Evolutionary conservation across 1,140 invertebrate genomes (phyloP).

Genomic region (Psilanteris sp.): DNA sequence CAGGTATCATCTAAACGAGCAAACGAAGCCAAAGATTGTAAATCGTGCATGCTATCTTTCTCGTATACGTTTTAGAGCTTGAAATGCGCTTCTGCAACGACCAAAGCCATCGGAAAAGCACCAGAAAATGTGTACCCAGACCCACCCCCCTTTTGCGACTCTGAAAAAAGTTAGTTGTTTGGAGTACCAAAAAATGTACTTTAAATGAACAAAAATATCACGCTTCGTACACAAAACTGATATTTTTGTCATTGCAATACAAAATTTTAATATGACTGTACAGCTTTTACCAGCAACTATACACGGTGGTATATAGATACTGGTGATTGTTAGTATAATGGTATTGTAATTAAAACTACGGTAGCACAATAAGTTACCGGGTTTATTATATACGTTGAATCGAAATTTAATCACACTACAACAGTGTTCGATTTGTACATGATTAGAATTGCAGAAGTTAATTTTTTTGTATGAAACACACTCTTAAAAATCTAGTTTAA

Average conservation of each 20-base stretch:
- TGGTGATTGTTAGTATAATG: no score
- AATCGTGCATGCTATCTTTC: conserved; percentile 51
- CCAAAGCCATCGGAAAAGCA: conserved; percentile 52
- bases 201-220: conserved; percentile 43
- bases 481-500: no score
- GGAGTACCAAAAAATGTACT: conserved; percentile 39
- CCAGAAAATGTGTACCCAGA: conserved; percentile 49
- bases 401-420: no score
- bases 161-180: conserved; percentile 58
- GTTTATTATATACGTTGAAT: no score
- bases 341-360: no score
- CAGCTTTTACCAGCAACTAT: neutral
- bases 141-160: conserved; percentile 56
- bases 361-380: no score
- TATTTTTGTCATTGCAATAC: conserved; percentile 36
- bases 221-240: neutral
- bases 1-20: conserved; percentile 43
- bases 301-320: no score
- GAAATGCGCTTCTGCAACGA: conserved; percentile 48
- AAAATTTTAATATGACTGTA: neutral
- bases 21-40: conserved; percentile 52
- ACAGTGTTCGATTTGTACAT: no score
- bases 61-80: conserved; percentile 45
- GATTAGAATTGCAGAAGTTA: no score
- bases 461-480: no score